A percentile compares a stretch with the other conserved stretches of the same genome.
Conservation (phyloP, 2,797 vertebrate species). For the Rhinatrema bivittatum region DNA sequence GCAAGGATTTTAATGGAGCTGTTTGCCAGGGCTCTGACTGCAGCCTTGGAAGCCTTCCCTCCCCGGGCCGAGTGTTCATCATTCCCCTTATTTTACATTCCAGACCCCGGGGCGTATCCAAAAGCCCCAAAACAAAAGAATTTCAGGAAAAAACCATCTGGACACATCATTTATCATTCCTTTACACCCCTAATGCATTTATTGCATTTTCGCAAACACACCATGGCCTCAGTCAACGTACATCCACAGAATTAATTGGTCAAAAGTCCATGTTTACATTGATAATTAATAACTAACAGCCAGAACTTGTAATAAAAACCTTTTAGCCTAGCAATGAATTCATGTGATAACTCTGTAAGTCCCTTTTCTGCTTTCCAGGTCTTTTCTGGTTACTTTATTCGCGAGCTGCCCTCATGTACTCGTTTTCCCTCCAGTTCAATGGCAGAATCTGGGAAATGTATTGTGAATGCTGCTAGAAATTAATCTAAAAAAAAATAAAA, state of each 20-base stretch:
- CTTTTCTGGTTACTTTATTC: no score
- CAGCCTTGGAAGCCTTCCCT: not conserved
- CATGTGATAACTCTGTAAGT: no score
- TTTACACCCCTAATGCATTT: not conserved
- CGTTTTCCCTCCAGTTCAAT: no score
- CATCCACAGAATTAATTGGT: conserved; percentile 18
- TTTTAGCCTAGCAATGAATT: not conserved
- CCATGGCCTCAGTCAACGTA: conserved; percentile 2
- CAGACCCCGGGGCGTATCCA: not conserved
- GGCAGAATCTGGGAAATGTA: no score
- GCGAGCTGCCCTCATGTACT: no score
- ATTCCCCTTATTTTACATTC: not conserved
- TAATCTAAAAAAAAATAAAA: no score
- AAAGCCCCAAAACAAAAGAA: not conserved
- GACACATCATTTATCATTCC: conserved; percentile 4
- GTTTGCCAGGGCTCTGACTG: not conserved
- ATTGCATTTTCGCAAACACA: conserved; percentile 6
- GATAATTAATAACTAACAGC: conserved; percentile 34
- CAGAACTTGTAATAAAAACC: conserved; percentile 13
- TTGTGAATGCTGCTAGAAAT: no score
- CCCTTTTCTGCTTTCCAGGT: no score
- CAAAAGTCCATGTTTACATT: conserved; percentile 23
- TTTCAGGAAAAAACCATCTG: conserved; percentile 1
- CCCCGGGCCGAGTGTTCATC: not conserved
- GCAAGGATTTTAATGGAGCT: not conserved